These are phyloP conservation scores for Laterallus jamaicensis DNA, from an alignment of 2,113 vertebrate genomes.

Conservation along the genomic window DNA sequence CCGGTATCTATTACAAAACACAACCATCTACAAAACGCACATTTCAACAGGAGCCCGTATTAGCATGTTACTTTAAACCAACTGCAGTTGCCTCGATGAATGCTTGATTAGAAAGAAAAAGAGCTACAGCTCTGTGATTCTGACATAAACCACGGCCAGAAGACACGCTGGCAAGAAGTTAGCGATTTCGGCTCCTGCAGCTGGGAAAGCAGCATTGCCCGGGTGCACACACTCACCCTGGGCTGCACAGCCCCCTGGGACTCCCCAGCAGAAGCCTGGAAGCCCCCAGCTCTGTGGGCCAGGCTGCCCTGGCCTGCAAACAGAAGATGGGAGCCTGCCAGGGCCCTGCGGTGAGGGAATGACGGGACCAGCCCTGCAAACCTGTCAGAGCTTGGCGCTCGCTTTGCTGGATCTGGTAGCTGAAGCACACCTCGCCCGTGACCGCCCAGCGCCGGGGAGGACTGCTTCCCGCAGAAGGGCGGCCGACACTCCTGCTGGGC, in stretches of 20 bases:
- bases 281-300: neutral
- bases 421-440: neutral
- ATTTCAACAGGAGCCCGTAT: neutral
- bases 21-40: conserved; percentile 18
- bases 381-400: neutral
- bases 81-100: neutral
- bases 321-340: rapidly evolving
- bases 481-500: neutral
- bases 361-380: neutral
- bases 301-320: neutral
- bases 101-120: neutral
- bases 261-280: neutral
- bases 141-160: neutral
- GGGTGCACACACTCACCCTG: rapidly evolving
- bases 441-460: neutral
- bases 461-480: neutral
- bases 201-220: neutral
- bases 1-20: neutral
- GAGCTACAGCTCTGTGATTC: neutral
- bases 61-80: neutral
- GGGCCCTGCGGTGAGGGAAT: rapidly evolving
- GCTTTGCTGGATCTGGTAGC: neutral
- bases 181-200: neutral
- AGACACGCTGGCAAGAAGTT: neutral
- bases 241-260: neutral